Evolutionary conservation across 1,140 invertebrate species (phyloP), one percentile per base, ranked within the genome.

Genomic region (Drosophila obscura): DNA sequence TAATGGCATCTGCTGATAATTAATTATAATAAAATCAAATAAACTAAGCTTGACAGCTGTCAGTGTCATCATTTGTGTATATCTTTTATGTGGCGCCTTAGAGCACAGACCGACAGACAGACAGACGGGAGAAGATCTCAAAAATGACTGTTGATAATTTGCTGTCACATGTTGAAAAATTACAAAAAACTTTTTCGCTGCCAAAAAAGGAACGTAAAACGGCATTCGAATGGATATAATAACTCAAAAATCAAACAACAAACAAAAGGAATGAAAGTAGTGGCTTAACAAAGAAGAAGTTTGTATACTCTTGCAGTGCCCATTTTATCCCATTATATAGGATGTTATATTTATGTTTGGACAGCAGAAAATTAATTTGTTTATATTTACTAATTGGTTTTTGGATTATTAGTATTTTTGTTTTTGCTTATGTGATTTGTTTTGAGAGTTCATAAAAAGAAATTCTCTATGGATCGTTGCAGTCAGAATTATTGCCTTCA

Each of bases 1-100:
- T 90, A 82, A 90, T 90, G 87, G 73, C 64, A 64, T 53, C 80
- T 77, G 79, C 73, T 71, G 65, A 80, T 89, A 90, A 90, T 90
- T 90, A 90, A 90, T 90, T 90, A 85, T 90, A 90, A 90, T 90
- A 90, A 90, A 88, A 88, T 89, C 84, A 80, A 88, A 88, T 89
- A 88, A 88, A 89, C 80, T 73, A 84, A 90, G 78, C 73, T 69
- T 90, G 87, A 90, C 87, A 90, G 87, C 87, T 90, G 87, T 90
- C 87, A 90, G 87, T 87, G 82, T 83, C 87, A 90, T 90, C 87
- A 83, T 90, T 90, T 90, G 81, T 78, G 62, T 84, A 60, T 60
- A 51, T 76, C 56, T 76, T 67, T 74, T 82, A 60, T 68, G 73
- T 76, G 80, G 76, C 75, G 76, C 77, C 77, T 44, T 24, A 76